phyloP scores from a whole-genome alignment of 1,140 invertebrate species.

The Cyclina sinensis region DNA sequence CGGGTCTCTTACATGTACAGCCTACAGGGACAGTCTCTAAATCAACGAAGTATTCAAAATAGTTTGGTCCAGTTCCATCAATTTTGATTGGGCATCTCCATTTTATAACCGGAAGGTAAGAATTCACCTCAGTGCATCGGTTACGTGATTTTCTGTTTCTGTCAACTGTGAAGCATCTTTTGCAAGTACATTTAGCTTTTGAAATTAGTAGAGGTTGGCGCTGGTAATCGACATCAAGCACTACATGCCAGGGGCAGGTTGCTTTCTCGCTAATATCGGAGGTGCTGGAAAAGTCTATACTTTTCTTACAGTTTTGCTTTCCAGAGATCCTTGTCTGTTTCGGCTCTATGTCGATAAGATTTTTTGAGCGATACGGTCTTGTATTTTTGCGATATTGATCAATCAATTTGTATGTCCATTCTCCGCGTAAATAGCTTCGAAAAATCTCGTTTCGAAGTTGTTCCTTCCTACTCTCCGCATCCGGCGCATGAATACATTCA shows the following conservation, averaged over 20 bases:
- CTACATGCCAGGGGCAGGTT: constrained; percentile 50
- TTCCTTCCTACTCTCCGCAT: background rate
- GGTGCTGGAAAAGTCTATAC: background rate
- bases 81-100: background rate
- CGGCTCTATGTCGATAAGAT: background rate
- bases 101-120: constrained; percentile 1
- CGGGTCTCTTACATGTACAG: constrained; percentile 7
- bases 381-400: constrained; percentile 6
- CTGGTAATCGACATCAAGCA: background rate
- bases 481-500: background rate
- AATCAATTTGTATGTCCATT: background rate
- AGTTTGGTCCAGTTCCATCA: no score
- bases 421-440: background rate
- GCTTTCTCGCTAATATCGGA: background rate
- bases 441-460: background rate
- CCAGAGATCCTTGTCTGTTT: background rate
- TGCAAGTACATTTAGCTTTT: constrained; percentile 38
- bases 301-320: background rate
- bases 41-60: background rate
- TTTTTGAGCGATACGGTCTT: background rate
- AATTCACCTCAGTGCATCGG: background rate
- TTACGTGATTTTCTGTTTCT: background rate
- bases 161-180: background rate
- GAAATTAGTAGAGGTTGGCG: constrained; percentile 9
- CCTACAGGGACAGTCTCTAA: constrained; percentile 5